phyloP scores from a whole-genome alignment of 2,888 invertebrate species.

The Caenorhabditis imperialis region DNA sequence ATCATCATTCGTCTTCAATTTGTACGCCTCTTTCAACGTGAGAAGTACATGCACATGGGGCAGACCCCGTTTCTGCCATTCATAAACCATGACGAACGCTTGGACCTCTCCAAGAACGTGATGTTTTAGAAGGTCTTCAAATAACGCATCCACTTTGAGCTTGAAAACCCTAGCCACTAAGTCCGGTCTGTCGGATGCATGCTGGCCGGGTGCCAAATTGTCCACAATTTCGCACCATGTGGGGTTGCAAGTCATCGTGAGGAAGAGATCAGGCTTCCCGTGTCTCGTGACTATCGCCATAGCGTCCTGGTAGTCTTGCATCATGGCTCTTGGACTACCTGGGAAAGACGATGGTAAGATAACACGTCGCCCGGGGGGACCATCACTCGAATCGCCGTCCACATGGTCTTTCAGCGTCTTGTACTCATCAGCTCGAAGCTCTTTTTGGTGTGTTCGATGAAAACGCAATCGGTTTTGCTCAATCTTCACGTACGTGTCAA shows the following conservation, averaged over 20 bases:
- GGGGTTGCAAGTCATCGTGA: constrained; percentile 78
- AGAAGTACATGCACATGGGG: constrained; percentile 73
- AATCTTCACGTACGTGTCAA: constrained; percentile 78
- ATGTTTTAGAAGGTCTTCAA: constrained; percentile 5
- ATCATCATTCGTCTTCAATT: constrained; percentile 29
- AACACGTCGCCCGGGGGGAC: constrained; percentile 50
- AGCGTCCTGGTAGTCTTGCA: constrained; percentile 44
- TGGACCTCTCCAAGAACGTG: constrained; percentile 7
- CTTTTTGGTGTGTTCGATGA: constrained; percentile 74
- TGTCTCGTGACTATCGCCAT: constrained; percentile 67
- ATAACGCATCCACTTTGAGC: constrained; percentile 56
- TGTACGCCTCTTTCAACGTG: constrained; percentile 69
- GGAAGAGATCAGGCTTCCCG: constrained; percentile 71
- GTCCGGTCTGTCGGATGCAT: constrained; percentile 70
- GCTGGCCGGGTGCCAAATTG: constrained; percentile 55
- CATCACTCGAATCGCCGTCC: not conserved
- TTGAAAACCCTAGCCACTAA: constrained; percentile 69
- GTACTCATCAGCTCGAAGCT: constrained; percentile 69
- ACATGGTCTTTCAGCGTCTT: constrained; percentile 65
- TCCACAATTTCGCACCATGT: constrained; percentile 73
- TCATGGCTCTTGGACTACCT: constrained; percentile 78
- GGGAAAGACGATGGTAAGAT: constrained; percentile 72
- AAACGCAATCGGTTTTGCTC: constrained; percentile 76
- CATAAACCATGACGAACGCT: constrained; percentile 45
- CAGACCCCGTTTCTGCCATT: constrained; percentile 77